Percentiles rank a stretch among this genome's conserved stretches.
Conservation (phyloP, 2,113 vertebrate genomes). For the Turnix velox region DNA sequence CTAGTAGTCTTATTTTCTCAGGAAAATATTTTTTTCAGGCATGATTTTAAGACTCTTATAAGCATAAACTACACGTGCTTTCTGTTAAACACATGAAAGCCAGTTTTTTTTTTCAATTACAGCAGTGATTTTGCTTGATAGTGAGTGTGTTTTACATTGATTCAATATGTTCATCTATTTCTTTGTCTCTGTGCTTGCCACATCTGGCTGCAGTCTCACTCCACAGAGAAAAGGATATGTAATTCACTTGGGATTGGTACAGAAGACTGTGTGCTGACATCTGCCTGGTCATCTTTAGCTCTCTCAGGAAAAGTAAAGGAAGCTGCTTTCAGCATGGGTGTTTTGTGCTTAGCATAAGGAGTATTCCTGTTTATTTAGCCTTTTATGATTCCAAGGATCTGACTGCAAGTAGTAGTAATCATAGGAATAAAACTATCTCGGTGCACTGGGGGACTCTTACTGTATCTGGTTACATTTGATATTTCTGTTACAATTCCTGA, state of each 20-base stretch:
- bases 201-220: not conserved
- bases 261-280: not conserved
- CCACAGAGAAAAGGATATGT: not conserved
- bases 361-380: not conserved
- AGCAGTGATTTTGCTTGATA: not conserved
- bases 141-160: not conserved
- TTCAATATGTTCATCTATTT: conserved; percentile 7
- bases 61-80: not conserved
- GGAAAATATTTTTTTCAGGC: not conserved
- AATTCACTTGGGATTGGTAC: not conserved
- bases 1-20: not conserved
- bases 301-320: not conserved
- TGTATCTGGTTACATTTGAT: not conserved
- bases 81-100: not conserved
- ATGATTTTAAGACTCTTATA: not conserved
- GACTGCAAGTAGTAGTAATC: not conserved
- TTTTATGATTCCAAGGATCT: not conserved
- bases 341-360: not conserved
- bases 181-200: not conserved
- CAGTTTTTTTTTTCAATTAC: not conserved
- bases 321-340: not conserved
- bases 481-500: not conserved
- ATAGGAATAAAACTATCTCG: not conserved
- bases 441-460: not conserved
- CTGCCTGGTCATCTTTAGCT: not conserved